Evolutionary conservation across 2,113 vertebrate genomes (phyloP).

Genomic region (Illadopsis cleaveri): DNA sequence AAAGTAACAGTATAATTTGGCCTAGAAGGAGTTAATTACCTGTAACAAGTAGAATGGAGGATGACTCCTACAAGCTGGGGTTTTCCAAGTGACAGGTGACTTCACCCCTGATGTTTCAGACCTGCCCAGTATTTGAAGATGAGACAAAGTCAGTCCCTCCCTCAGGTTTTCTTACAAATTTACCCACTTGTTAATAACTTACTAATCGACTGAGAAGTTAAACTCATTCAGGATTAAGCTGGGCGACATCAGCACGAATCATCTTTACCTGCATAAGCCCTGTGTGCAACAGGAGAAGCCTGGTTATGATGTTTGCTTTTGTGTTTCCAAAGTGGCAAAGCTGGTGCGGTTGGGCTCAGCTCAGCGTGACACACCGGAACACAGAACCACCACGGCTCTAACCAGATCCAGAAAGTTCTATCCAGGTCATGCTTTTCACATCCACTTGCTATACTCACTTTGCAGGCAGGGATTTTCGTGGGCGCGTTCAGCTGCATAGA

Average conservation of each 20-base stretch:
- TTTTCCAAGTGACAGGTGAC: background rate
- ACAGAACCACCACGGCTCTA: background rate
- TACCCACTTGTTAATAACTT: background rate
- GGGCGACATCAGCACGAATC: background rate
- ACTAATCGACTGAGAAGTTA: background rate
- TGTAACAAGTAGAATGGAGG: constrained; percentile 34
- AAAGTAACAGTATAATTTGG: constrained; percentile 30
- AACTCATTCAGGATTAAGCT: background rate
- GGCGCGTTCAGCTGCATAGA: constrained; percentile 64
- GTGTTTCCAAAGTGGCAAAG: background rate
- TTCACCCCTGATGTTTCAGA: background rate
- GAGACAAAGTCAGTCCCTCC: background rate
- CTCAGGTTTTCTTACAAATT: background rate
- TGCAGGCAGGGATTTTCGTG: constrained; percentile 9
- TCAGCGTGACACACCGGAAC: background rate
- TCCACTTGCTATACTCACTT: constrained; percentile 21
- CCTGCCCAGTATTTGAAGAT: background rate
- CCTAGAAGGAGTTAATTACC: constrained; percentile 40
- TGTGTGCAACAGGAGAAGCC: background rate
- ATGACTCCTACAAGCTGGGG: background rate
- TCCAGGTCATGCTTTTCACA: background rate
- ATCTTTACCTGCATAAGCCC: background rate
- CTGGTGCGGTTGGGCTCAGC: background rate
- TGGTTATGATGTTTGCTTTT: background rate
- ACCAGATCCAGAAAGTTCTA: background rate